phyloP scores from a whole-genome alignment of 2,888 invertebrate species.

The Oligia strigilis region DNA sequence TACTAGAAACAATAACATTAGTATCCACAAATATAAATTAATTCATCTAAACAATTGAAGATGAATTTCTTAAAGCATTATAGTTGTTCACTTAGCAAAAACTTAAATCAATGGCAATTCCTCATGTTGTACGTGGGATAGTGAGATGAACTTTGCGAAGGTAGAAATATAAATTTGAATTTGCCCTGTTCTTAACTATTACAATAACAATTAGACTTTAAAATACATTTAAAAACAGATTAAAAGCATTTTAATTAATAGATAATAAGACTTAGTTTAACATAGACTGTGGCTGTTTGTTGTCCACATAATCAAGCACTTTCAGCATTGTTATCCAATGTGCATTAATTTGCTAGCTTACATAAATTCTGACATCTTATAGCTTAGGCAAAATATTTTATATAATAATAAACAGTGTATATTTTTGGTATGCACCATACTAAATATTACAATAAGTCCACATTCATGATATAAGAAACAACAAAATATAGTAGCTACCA shows the following conservation, averaged over 20 bases:
- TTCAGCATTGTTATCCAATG: slow-evolving; percentile 18
- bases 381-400: slow-evolving; percentile 40
- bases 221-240: slow-evolving; percentile 31
- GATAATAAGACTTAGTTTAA: slow-evolving; percentile 16
- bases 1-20: slow-evolving; percentile 41
- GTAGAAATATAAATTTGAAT: slow-evolving; percentile 22
- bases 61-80: slow-evolving; percentile 55
- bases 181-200: slow-evolving; percentile 28
- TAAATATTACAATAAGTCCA: slow-evolving; percentile 33
- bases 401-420: slow-evolving; percentile 33
- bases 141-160: slow-evolving; percentile 1
- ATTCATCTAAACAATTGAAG: slow-evolving; percentile 18
- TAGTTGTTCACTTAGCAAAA: slow-evolving; percentile 56
- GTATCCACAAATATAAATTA: slow-evolving; percentile 28
- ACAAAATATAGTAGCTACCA: slow-evolving; percentile 49
- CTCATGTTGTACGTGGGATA: slow-evolving; percentile 27
- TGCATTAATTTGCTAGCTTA: slow-evolving; percentile 37
- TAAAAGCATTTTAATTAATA: slow-evolving; percentile 38
- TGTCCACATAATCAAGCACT: slow-evolving; percentile 13
- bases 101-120: slow-evolving; percentile 41
- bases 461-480: slow-evolving; percentile 30
- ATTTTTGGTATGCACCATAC: slow-evolving; percentile 52
- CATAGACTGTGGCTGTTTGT: slow-evolving; percentile 1
- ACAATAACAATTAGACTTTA: slow-evolving; percentile 32
- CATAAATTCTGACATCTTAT: slow-evolving; percentile 35